Conservation (phyloP, 2,888 invertebrate species). For the Allophyes oxyacanthae region DNA sequence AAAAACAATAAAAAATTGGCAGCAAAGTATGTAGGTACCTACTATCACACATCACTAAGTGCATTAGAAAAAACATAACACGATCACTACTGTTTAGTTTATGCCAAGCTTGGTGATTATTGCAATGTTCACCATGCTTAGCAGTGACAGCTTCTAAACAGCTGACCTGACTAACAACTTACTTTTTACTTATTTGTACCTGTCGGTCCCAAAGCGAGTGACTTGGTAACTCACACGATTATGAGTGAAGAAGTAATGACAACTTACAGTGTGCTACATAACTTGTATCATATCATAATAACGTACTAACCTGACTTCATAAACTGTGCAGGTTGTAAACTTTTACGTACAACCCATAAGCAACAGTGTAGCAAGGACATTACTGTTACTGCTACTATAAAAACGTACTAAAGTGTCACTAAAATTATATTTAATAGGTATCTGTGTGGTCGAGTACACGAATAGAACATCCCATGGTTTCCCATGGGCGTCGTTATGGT, state of each 20-base stretch:
- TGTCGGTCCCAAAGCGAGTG: not conserved
- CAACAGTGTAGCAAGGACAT: conserved; percentile 41
- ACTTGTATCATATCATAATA: conserved; percentile 49
- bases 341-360: conserved; percentile 30
- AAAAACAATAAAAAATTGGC: too few species aligned
- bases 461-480: conserved; percentile 12
- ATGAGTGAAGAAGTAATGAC: not conserved
- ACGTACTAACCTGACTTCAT: conserved; percentile 43
- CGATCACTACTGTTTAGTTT: too few species aligned
- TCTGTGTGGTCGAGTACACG: conserved; percentile 26
- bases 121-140: too few species aligned
- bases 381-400: conserved; percentile 27
- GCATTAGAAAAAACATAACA: too few species aligned
- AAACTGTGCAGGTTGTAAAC: conserved; percentile 42
- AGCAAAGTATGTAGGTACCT: too few species aligned
- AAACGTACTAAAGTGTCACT: conserved; percentile 29
- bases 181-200: too few species aligned
- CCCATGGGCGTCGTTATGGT: conserved; percentile 4
- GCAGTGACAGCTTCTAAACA: too few species aligned
- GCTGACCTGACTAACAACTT: too few species aligned
- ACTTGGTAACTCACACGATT: not conserved
- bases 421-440: conserved; percentile 28
- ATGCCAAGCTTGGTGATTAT: too few species aligned
- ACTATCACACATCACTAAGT: too few species aligned
- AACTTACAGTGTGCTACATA: conserved; percentile 4